phyloP scores from a whole-genome alignment of 2,113 vertebrate species.

The Pterocles burchelli region DNA sequence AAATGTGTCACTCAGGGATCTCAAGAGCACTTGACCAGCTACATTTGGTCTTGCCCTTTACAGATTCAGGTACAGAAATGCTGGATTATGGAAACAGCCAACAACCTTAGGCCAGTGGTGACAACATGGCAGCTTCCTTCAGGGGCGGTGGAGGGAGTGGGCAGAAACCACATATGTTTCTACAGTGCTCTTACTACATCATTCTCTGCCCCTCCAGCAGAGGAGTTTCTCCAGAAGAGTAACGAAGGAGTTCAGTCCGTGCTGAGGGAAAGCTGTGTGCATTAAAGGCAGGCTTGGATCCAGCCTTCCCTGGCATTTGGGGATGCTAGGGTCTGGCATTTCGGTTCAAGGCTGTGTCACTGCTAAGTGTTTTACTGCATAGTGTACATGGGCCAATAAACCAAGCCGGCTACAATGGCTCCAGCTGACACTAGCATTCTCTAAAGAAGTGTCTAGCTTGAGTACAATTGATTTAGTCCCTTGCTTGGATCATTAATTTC shows the following conservation, averaged over 20 bases:
- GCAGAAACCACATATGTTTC: neutral
- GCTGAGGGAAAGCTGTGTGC: neutral
- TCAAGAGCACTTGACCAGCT: neutral
- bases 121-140: neutral
- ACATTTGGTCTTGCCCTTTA: neutral
- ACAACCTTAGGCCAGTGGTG: neutral
- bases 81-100: neutral
- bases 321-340: neutral
- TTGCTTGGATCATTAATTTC: slow-evolving; percentile 6
- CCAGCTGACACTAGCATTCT: neutral
- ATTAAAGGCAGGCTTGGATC: neutral
- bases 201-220: neutral
- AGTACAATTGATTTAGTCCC: neutral
- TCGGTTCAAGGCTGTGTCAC: neutral
- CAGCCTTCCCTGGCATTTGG: neutral
- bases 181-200: neutral
- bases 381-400: neutral
- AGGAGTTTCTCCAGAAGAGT: neutral
- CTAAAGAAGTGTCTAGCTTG: neutral
- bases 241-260: neutral
- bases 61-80: neutral
- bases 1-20: neutral
- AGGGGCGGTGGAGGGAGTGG: too few species aligned
- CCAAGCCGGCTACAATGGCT: neutral
- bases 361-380: neutral